Evolutionary conservation across 2,797 vertebrate species (phyloP).

Genomic region (Lacerta bilineata): DNA sequence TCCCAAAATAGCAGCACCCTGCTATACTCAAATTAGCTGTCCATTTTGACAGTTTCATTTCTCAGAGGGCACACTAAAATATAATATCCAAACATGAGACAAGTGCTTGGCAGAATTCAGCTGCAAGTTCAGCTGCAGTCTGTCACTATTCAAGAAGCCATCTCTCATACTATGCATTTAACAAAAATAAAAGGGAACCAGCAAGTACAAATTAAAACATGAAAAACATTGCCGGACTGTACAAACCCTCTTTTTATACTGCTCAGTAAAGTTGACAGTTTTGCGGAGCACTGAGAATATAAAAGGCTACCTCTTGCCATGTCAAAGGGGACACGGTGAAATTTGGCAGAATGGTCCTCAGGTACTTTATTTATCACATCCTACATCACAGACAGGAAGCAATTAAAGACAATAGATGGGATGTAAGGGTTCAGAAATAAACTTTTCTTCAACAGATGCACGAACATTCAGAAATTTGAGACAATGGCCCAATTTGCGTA

Average conservation of each 20-base stretch:
- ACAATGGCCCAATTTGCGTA: too few relatives aligned
- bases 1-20: not conserved
- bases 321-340: not conserved
- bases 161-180: not conserved
- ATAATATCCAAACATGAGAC: not conserved
- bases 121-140: not conserved
- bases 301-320: not conserved
- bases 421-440: not conserved
- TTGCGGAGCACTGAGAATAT: not conserved
- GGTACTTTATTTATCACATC: constrained; percentile 4
- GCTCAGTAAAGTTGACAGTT: not conserved
- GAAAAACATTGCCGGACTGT: not conserved
- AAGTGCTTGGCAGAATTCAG: not conserved
- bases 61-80: not conserved
- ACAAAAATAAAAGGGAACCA: not conserved
- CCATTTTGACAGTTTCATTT: accelerated
- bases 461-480: not conserved
- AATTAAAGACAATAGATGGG: not conserved
- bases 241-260: not conserved
- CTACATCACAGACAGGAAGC: not conserved
- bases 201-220: not conserved
- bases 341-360: not conserved
- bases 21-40: not conserved
- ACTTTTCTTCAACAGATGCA: not conserved
- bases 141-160: not conserved